These are phyloP conservation scores for Tridacna gigas DNA, from an alignment of 2,888 invertebrate species.

Conservation along the genomic window DNA sequence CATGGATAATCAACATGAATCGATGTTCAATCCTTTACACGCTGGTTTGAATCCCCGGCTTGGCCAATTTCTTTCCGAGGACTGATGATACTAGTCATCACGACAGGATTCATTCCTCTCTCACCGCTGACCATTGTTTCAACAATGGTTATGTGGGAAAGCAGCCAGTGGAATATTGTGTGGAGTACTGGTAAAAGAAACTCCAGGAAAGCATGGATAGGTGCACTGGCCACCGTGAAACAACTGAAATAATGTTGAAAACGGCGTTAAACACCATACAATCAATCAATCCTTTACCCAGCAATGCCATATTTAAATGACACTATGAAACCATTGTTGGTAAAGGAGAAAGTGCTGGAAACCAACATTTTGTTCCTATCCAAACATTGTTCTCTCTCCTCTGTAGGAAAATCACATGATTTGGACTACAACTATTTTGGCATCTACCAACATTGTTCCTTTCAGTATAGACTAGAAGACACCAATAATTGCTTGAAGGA, in stretches of 20 bases:
- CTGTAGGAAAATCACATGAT: too few species aligned
- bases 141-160: conserved; percentile 1
- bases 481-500: too few species aligned
- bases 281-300: conserved; percentile 3
- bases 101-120: neutral
- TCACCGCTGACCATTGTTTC: neutral
- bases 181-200: conserved; percentile 4
- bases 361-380: too few species aligned
- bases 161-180: conserved; percentile 9
- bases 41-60: neutral
- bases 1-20: too few species aligned
- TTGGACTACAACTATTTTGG: too few species aligned
- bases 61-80: neutral
- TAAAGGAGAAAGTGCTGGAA: too few species aligned
- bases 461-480: too few species aligned
- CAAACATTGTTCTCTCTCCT: too few species aligned
- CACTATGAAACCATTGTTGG: too few species aligned
- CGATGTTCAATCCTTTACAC: too few species aligned
- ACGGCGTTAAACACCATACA: conserved; percentile 2
- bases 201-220: neutral
- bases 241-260: conserved; percentile 4
- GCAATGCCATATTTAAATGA: too few species aligned
- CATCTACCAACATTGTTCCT: too few species aligned
- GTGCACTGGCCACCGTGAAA: neutral
- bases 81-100: neutral